Conservation (phyloP, 23 tunicate species). For the Ciona savignyi region DNA sequence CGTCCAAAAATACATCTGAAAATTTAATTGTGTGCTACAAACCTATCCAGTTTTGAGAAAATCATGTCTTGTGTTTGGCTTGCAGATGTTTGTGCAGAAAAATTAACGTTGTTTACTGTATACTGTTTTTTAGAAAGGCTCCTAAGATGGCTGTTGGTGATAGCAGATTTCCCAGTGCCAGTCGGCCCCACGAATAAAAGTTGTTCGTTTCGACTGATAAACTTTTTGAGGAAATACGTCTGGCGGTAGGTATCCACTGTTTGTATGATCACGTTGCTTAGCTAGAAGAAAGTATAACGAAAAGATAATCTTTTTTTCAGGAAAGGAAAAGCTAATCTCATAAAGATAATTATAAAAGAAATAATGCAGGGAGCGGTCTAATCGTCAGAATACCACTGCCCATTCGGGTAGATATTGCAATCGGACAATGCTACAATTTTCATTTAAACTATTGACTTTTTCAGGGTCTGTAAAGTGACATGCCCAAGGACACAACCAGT, state of each 20-base stretch:
- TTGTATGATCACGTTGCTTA: slow-evolving; percentile 74
- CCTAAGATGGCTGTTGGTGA: slow-evolving; percentile 66
- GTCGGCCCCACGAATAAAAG: slow-evolving; percentile 80
- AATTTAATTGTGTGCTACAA: not conserved
- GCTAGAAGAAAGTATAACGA: slow-evolving; percentile 13
- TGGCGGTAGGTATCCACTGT: slow-evolving; percentile 84
- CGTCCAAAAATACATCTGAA: no score
- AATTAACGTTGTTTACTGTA: slow-evolving; percentile 58
- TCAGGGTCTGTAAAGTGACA: no score
- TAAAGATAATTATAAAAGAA: no score
- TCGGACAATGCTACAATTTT: no score
- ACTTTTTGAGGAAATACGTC: slow-evolving; percentile 50
- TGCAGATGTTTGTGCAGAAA: slow-evolving; percentile 84
- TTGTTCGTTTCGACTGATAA: slow-evolving; percentile 32
- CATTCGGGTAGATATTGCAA: no score
- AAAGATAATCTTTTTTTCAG: no score
- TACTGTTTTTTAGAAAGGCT: slow-evolving; percentile 53
- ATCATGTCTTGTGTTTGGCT: slow-evolving; percentile 88
- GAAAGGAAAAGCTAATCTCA: no score
- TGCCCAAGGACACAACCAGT: no score
- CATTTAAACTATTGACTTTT: no score
- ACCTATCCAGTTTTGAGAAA: slow-evolving; percentile 85
- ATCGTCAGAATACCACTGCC: no score
- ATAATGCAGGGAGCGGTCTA: no score
- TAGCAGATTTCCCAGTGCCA: slow-evolving; percentile 81